Conservation (phyloP, 2,888 invertebrate genomes). For the Cordilura impudica region DNA sequence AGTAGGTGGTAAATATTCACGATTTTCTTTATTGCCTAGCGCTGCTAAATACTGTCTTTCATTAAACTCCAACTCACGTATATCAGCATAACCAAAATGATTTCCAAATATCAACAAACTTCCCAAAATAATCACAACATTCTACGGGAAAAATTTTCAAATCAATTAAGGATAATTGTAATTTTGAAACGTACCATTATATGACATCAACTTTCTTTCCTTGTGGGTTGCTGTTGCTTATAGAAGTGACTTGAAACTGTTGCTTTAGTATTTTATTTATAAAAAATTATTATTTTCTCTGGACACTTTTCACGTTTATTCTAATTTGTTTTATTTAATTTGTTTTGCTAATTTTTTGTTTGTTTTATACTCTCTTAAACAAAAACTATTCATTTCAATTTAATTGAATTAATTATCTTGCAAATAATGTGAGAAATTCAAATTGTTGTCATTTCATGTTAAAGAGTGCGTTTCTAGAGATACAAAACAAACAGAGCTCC, state of each 20-base stretch:
- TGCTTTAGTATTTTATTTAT: background rate
- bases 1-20: background rate
- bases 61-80: background rate
- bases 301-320: background rate
- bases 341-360: background rate
- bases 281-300: background rate
- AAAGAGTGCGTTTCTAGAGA: background rate
- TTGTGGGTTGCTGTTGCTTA: background rate
- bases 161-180: too few species aligned
- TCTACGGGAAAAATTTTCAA: background rate
- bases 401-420: background rate
- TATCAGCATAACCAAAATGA: background rate
- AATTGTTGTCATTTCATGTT: background rate
- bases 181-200: background rate
- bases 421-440: background rate
- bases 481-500: too few species aligned
- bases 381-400: too few species aligned
- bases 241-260: background rate
- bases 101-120: conserved; percentile 11
- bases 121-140: background rate
- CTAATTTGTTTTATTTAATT: too few species aligned
- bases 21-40: background rate
- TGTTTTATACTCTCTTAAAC: too few species aligned
- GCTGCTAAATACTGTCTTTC: background rate
- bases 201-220: background rate